phyloP scores from a whole-genome alignment of 1,140 invertebrate genomes.

The Potamilus streckersoni region DNA sequence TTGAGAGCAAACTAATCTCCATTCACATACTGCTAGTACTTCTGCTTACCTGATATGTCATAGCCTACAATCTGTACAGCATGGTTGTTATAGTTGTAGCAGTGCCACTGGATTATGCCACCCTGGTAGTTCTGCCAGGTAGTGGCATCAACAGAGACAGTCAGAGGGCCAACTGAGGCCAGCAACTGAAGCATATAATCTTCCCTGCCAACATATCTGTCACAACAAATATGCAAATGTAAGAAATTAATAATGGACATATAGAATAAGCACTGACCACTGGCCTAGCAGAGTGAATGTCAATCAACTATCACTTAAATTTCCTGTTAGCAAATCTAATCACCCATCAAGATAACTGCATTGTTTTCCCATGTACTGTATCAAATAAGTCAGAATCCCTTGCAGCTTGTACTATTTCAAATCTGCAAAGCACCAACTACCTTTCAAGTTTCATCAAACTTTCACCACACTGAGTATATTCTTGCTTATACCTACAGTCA shows the following conservation, averaged over 20 bases:
- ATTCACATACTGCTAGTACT: background rate
- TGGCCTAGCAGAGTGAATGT: background rate
- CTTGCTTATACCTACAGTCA: too few relatives aligned
- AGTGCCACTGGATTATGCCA: conserved; percentile 86
- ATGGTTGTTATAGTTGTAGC: conserved; percentile 79
- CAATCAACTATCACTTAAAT: too few relatives aligned
- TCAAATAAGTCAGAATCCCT: too few relatives aligned
- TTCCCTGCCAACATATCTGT: conserved; percentile 77
- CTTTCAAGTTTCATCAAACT: too few relatives aligned
- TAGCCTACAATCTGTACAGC: conserved; percentile 88
- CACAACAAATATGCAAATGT: conserved; percentile 9
- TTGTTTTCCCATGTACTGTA: too few relatives aligned
- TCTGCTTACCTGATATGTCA: conserved; percentile 73
- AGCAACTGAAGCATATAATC: conserved; percentile 76
- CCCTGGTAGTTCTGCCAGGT: conserved; percentile 91
- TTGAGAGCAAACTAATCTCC: background rate
- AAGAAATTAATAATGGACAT: too few relatives aligned
- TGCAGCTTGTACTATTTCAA: too few relatives aligned
- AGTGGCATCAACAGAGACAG: conserved; percentile 84
- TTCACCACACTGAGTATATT: too few relatives aligned
- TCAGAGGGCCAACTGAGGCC: conserved; percentile 78
- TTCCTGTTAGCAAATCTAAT: too few relatives aligned
- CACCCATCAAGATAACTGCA: too few relatives aligned
- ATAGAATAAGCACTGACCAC: background rate
- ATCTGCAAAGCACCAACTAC: too few relatives aligned